Base-by-base conservation (phyloP, 1,140 invertebrate species). In the Temnothorax nylanderi region DNA sequence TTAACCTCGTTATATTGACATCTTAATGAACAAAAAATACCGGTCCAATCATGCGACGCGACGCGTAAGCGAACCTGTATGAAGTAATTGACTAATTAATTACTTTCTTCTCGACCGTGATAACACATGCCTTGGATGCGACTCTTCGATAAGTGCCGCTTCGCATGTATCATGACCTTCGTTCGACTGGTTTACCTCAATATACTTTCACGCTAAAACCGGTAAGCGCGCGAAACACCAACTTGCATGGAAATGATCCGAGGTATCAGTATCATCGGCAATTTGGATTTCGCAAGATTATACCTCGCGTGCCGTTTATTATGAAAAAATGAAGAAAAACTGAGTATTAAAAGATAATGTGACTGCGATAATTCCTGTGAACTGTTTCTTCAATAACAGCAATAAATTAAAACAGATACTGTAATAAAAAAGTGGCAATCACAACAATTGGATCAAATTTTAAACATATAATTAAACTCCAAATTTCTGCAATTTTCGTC, bases 1-100 rank as follows among this genome's bases (percentile, higher is more conserved):
- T 95, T 95, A 93, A 95, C 94, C 94, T 88, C 87, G 49, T 84
- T 88, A 77, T 92, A 94, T 94, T 94, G 92, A 93, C 93, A 92
- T 93, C 81, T 94, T 94, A 93, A 95, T 93, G 92, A 93, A 88
- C 86, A 92, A 92, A 92, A 93, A 89, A 85, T 93, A 91, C 89
- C 69, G 74, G 69, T 89, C 56, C 37, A 85, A 77, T 88, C 26
- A 13, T 56, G 81, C 85, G 26, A 26, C 26, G 58, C 32, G 62
- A 18, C 49, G 87, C 90, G 93, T 95, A 88, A 94, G 94, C 92
- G 92, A 87, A 58, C 78, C 87, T 91, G 62, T 72, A 91, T 89
- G 86, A 69, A 92, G 87, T 94, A 93, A 95, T 95, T 94, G 91
- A 77, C 75, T 91, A 90, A 92, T 93, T 95, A 94, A 94, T 94